Conservation (phyloP, 2,888 invertebrate species). For the Zaprionus obscuricornis region DNA sequence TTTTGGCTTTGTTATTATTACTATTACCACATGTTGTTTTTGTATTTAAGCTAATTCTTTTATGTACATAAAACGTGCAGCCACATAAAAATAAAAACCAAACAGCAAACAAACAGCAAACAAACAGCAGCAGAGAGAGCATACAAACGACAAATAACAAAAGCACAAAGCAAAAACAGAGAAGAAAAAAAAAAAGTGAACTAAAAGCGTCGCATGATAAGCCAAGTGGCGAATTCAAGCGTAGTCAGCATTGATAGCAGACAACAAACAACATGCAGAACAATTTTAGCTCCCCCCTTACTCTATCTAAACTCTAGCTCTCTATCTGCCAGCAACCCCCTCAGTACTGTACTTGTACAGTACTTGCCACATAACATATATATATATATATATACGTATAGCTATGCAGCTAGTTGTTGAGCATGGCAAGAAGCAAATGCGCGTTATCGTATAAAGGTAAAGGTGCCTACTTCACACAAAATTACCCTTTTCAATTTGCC, state of each 20-base stretch:
- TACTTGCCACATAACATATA: no score
- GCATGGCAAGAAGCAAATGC: no score
- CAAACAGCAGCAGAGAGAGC: slow-evolving; percentile 1
- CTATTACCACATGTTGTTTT: slow-evolving; percentile 77
- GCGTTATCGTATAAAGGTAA: slow-evolving; percentile 54
- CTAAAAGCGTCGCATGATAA: slow-evolving; percentile 54
- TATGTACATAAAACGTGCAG: slow-evolving; percentile 74
- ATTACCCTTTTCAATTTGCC: slow-evolving; percentile 80
- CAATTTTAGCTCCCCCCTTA: background rate
- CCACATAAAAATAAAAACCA: slow-evolving; percentile 66
- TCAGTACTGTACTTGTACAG: no score
- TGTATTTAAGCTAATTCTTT: slow-evolving; percentile 78
- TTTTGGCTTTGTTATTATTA: slow-evolving; percentile 75
- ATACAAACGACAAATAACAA: slow-evolving; percentile 37
- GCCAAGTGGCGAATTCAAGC: slow-evolving; percentile 77
- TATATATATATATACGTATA: no score
- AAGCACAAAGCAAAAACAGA: slow-evolving; percentile 15
- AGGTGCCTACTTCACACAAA: slow-evolving; percentile 79
- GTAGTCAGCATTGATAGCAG: slow-evolving; percentile 74
- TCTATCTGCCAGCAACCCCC: background rate
- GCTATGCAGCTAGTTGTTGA: no score
- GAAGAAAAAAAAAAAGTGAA: slow-evolving; percentile 10
- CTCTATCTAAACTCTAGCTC: background rate
- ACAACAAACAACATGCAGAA: slow-evolving; percentile 2
- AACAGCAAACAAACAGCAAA: slow-evolving; percentile 67